A percentile compares a stretch with the other conserved stretches of the same genome.
Evolutionary conservation across 2,888 invertebrate species (phyloP).

Genomic region (Drosophila atroscutellata): DNA sequence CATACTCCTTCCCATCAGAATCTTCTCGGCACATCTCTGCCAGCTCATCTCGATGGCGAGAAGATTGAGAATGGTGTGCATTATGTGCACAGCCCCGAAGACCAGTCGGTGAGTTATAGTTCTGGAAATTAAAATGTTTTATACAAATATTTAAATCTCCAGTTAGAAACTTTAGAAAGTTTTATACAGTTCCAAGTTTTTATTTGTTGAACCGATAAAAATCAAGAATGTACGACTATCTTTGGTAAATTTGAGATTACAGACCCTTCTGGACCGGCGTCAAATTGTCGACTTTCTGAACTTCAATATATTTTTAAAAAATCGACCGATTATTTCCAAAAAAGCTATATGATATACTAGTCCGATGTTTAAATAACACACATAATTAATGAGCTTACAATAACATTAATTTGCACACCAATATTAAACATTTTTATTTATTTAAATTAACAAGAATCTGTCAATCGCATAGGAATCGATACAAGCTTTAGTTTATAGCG

Average conservation of each 20-base stretch:
- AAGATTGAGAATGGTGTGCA: conserved; percentile 51
- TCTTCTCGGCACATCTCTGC: conserved; percentile 47
- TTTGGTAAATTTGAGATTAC: neutral
- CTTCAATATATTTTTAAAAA: neutral
- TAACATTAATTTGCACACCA: neutral
- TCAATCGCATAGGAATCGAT: conserved; percentile 26
- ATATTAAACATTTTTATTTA: neutral
- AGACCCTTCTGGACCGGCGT: neutral
- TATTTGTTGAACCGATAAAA: too few relatives aligned
- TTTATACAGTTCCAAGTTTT: neutral
- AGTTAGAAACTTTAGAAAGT: neutral
- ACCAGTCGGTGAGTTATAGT: conserved; percentile 59
- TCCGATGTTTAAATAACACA: neutral
- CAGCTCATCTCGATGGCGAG: conserved; percentile 52
- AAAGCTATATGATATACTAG: neutral
- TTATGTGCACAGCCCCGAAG: conserved; percentile 38
- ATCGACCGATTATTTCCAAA: neutral
- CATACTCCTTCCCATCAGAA: conserved; percentile 9
- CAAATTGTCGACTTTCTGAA: neutral
- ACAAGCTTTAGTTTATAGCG: neutral
- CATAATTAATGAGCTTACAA: neutral
- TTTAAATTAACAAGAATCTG: conserved; percentile 5
- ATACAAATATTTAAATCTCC: neutral
- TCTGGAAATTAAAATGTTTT: neutral
- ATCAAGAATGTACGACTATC: neutral